Base-by-base conservation (phyloP, 2,797 vertebrate genomes). In the Gallinago stenura region DNA sequence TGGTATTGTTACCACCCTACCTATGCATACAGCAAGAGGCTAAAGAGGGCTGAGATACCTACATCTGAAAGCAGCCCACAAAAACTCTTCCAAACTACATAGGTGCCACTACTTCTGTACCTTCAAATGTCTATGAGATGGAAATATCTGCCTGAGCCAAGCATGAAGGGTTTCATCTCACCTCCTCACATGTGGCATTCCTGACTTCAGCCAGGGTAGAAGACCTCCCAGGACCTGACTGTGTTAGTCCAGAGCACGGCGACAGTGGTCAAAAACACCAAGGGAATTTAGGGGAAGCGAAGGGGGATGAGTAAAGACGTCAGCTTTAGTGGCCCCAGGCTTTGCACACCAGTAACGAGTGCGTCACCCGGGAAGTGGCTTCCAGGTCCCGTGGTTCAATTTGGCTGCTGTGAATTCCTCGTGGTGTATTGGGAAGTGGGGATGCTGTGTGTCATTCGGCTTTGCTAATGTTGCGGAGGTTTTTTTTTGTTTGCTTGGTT, bases 371-470 rank as follows among this genome's bases (percentile, higher is more conserved):
- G 43, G 78, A 12, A 53, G 50, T 3, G 46, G 6, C 37, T 85
- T 69, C 1, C 3, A 19, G 3, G 1, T 46, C 14, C 50, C 1
- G 4, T 19, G 48, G 45, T 33, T 82, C 28, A 13, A 25, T 12
- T 6, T 10, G 46, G 4, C 37, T 54, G 64, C 14, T 11, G 62
- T 7, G 65, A 43, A 33, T 11, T 16, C n/a, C 43, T 64, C 2
- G 0, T 9, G 57, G 26, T 41, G 2, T 3, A 8, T 3, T 33
- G 51, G 58, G 66, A 37, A 61, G 62, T 1, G 5, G 58, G 0
- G 0, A 5, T 39, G 33, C 24, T 31, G 4, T 9, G 12, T 33
- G 41, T 76, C 54, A 19, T 15, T 68, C 22, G 4, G 20, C 4
- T n/a, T 69, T 76, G 62, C 14, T 58, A 8, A 31, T 2, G 10